Evolutionary conservation across 2,797 vertebrate species (phyloP), one percentile per base, ranked within the genome.

Genomic region (Muscicapa comitata): DNA sequence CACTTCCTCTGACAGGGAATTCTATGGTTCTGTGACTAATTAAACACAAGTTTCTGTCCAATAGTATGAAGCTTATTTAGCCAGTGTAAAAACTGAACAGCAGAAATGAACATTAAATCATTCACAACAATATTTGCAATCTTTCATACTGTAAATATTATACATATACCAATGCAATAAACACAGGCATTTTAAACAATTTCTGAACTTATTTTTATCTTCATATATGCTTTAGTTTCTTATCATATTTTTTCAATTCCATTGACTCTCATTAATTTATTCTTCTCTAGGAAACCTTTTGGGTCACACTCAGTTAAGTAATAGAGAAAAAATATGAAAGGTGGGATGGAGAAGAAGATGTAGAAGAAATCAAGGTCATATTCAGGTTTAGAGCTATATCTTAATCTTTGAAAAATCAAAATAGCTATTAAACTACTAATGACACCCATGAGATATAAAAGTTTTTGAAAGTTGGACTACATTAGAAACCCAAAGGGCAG

Each of bases 381-480:
- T 42, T 72, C 42, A 86, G 6, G 76, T 57, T 35, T 79, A 82
- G 6, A 86, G 7, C 6, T 4, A 37, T 17, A 67, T 37, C 8
- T 33, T 21, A 68, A 51, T 37, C 2, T 43, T 26, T 68, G 42
- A 76, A 73, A 86, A 66, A 65, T 62, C 33, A 73, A 40, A 55
- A 37, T 53, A 72, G 7, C 6, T 61, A 29, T 65, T 80, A 80
- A 84, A 70, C 5, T 38, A 4, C 37, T 24, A 91, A 65, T 10
- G 7, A 2, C 2, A 14, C 3, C 2, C 2, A 33, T 20, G 15
- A 20, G 9, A 40, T 59, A 25, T 33, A 43, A 38, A 66, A 14
- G 8, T 25, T 84, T 77, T 71, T 81, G 19, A 53, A 87, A 33
- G 10, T 14, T 50, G 2, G 9, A 35, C 12, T 53, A 50, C 10